Evolutionary conservation across 2,797 vertebrate species (phyloP), one percentile per base, ranked within the genome.

Genomic region (Spatula versicolor): DNA sequence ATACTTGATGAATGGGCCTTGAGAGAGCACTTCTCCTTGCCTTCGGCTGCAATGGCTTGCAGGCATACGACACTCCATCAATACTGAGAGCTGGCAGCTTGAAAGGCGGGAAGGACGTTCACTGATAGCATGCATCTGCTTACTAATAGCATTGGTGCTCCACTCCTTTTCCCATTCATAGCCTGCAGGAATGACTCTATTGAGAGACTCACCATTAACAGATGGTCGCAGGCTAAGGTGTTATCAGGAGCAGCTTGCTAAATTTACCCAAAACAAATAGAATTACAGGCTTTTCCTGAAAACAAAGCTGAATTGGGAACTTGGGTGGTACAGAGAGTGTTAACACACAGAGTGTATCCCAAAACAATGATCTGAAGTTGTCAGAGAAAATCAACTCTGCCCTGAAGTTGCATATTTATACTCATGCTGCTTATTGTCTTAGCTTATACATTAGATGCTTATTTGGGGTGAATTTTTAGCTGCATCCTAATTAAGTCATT

Each of bases 161-260:
- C 96, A 77, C 83, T 95, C 95, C 82, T 94, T 85, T 95, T 96
- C 95, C 91, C 92, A 96, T 96, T 95, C 96, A 96, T 63, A 13
- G 95, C 97, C 97, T 95, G 80, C 95, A 97, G 96, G 96, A 98
- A 95, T 21, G 63, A 95, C 96, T 97, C 96, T 95, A 97, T 41
- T 41, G 92, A 97, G 97, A 97, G 88, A 74, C 92, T 84, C 33
- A 63, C 92, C 81, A 95, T 85, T 97, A 98, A 97, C 97, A 98
- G 97, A 97, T 98, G 97, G 97, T 97, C 94, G 93, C 94, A 76
- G 93, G 93, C 96, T 93, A 98, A 97, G 96, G 95, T 97, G 95
- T 97, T 98, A 98, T 97, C 96, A 97, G 96, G 52, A 98, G 96
- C 97, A 98, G 97, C 95, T 98, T 97, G 96, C 97, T 98, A 95